Conservation (phyloP, 2,888 invertebrate genomes). For the Germaria angustata region DNA sequence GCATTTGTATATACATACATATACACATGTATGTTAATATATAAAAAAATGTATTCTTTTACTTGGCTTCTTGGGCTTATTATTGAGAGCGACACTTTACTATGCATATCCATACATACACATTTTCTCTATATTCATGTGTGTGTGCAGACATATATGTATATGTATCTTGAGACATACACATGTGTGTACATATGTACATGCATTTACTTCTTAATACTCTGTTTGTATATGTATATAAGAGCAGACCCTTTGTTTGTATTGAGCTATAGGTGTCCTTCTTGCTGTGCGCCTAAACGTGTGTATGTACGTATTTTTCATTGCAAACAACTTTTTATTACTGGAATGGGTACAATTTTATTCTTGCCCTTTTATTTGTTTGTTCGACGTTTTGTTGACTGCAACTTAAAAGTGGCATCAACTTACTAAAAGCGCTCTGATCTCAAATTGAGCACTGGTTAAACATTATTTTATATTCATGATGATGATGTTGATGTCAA, state of each 20-base stretch:
- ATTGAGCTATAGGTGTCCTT: slow-evolving; percentile 46
- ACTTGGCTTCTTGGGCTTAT: slow-evolving; percentile 36
- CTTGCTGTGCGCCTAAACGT: slow-evolving; percentile 9
- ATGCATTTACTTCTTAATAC: too few species aligned
- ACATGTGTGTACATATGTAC: background rate
- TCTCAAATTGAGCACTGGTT: slow-evolving; percentile 64
- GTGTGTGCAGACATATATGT: background rate
- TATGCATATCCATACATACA: background rate
- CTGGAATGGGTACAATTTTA: slow-evolving; percentile 16
- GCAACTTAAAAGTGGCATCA: slow-evolving; percentile 64
- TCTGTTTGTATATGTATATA: slow-evolving; percentile 34
- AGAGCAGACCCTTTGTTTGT: slow-evolving; percentile 40
- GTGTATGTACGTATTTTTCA: slow-evolving; percentile 2
- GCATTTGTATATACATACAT: background rate
- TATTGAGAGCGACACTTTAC: slow-evolving; percentile 24
- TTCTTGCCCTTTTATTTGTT: slow-evolving; percentile 30
- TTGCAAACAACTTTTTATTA: slow-evolving; percentile 31
- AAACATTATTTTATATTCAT: slow-evolving; percentile 67
- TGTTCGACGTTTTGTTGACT: slow-evolving; percentile 55
- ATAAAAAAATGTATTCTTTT: slow-evolving; percentile 53
- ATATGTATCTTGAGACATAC: background rate
- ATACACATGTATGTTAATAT: background rate
- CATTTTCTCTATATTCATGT: background rate
- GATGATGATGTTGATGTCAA: slow-evolving; percentile 52
- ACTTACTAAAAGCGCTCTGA: slow-evolving; percentile 59